Conservation (phyloP, 1,140 invertebrate species). For the Caenorhabditis latens region DNA sequence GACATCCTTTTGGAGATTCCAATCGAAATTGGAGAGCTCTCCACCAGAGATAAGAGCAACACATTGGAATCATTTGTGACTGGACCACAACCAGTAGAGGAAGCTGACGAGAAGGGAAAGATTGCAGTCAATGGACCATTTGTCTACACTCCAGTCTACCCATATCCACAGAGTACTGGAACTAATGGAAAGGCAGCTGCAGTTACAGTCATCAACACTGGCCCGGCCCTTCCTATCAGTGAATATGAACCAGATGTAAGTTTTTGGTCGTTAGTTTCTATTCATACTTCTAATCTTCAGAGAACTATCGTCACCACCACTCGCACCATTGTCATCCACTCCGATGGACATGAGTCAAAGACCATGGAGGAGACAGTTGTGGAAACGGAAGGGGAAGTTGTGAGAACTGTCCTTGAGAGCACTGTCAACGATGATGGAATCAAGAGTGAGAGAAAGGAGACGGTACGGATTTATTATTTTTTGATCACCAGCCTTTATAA, state of each 20-base stretch:
- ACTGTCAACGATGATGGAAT: constrained; percentile 56
- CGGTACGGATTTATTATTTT: neutral
- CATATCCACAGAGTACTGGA: constrained; percentile 47
- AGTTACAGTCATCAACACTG: constrained; percentile 8
- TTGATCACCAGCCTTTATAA: neutral
- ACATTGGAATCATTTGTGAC: constrained; percentile 59
- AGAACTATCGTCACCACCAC: constrained; percentile 59
- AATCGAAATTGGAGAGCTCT: constrained; percentile 62
- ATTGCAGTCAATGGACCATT: constrained; percentile 62
- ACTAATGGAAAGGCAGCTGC: constrained; percentile 27
- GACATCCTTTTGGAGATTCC: constrained; percentile 64
- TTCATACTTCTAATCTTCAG: neutral
- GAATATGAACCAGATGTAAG: neutral
- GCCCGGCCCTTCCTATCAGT: neutral
- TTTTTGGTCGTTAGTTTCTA: neutral
- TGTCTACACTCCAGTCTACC: constrained; percentile 61
- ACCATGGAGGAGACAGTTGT: constrained; percentile 63
- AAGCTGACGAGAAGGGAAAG: constrained; percentile 66
- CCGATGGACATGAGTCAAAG: constrained; percentile 53
- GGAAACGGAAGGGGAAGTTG: constrained; percentile 59
- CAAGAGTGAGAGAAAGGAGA: constrained; percentile 49
- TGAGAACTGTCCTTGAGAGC: constrained; percentile 45
- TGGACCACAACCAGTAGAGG: constrained; percentile 65
- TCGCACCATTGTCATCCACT: constrained; percentile 56
- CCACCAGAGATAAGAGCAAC: constrained; percentile 55